Base-by-base conservation (phyloP, 2,888 invertebrate species). In the Notodonta dromedarius region DNA sequence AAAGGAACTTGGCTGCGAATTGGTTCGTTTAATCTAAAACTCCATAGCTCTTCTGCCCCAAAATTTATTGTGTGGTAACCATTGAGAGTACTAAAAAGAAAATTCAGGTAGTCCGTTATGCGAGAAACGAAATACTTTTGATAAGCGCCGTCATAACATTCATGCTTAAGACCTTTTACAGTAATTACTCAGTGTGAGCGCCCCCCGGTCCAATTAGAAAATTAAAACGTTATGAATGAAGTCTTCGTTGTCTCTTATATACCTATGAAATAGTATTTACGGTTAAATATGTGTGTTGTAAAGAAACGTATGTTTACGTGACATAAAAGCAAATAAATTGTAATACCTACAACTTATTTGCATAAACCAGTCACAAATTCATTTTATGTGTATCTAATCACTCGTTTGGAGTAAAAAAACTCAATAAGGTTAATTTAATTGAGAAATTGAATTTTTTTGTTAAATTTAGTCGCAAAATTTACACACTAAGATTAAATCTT, bases 131-230 rank as follows among this genome's bases (percentile, higher is more conserved):
- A 90, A 89, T 89, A 90, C 91, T 90, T 91, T 92, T 92, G 87
- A 93, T 92, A 93, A 93, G 85, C 90, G 84, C 90, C 90, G 89
- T 93, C 91, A 93, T 93, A 93, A 93, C 87, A 91, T 92, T 90
- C 86, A 85, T 88, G 90, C 85, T 89, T 87, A 91, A 91, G 92
- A 91, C 93, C 93, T 92, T 90, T 93, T 88, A 92, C 86, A 70
- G 90, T 93, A 93, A 93, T 93, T 93, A 91, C 91, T 84, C 77
- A 75, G 77, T 68, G 78, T 71, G 81, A 77, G 82, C 78, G 80
- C 80, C 78, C 61, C 57, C 60, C 64, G 86, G 87, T 87, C 89
- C 89, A 91, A 90, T 91, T 91, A 90, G 89, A 86, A 80, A 88
- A 91, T 91, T 90, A 89, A 86, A 88, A 84, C 85, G 83, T 86